Evolutionary conservation across 2,113 vertebrate species (phyloP), one percentile per base, ranked within the genome.

Genomic region (Sula dactylatra): DNA sequence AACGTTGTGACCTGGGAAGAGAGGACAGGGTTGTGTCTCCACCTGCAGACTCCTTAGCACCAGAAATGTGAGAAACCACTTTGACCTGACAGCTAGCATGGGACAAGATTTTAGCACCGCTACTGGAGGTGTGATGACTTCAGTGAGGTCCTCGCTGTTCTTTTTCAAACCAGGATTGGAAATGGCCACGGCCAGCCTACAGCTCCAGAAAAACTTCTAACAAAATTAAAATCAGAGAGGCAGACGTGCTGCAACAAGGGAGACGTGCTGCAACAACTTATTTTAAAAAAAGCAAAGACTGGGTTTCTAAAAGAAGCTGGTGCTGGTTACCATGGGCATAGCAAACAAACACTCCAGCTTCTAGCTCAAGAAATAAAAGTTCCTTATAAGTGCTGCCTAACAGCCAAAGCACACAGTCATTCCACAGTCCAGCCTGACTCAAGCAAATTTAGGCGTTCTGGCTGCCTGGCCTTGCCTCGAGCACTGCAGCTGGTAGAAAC

Each of bases 1-100:
- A n/a, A 36, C 45, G 11, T 20, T 0, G 1, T 17, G 84, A 16
- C 26, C 31, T 16, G 38, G 22, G 29, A n/a, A 16, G n/a, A 22
- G 47, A 45, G 19, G 18, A 10, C 13, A 19, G 12, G 0, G 3
- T 8, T 44, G 25, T 3, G 27, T 36, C 44, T 64, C 26, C 16
- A 6, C 45, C 67, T 32, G 55, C 3, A 4, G 31, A 4, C 7
- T 40, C 26, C 21, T 16, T 42, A 20, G 45, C 74, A 38, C 9
- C 36, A 65, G 66, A 10, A 40, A 8, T 0, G 6, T 5, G 56
- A 72, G 84, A 56, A 36, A 10, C 11, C 21, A 2, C 70, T 59
- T 27, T 40, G 62, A 56, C 12, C 17, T 2, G n/a, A 31, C 50
- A 27, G 47, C 32, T 7, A 3, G 29, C n/a, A 64, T 42, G 54